Conservation (phyloP, 2,888 invertebrate species). For the Apomyelois bistriatella region DNA sequence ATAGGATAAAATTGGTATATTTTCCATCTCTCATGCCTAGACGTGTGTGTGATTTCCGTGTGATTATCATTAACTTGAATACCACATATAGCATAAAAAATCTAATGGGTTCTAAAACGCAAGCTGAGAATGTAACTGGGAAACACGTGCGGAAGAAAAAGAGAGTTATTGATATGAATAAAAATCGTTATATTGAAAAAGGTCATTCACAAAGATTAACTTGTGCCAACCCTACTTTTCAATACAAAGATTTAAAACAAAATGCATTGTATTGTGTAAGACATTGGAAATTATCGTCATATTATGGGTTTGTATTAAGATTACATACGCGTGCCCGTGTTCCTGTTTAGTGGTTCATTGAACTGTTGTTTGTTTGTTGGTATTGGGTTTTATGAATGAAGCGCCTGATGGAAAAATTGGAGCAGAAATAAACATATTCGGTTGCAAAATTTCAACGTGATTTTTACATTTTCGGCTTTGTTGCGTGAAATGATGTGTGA, state of each 20-base stretch:
- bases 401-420: conserved; percentile 1
- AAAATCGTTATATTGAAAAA: too few relatives aligned
- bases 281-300: conserved; percentile 5
- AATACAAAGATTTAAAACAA: conserved; percentile 3
- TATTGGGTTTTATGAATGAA: conserved; percentile 5
- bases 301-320: background rate
- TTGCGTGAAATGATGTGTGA: background rate
- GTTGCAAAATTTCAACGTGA: background rate
- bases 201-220: background rate
- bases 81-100: too few relatives aligned
- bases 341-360: conserved; percentile 2
- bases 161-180: too few relatives aligned
- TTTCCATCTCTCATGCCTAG: too few relatives aligned
- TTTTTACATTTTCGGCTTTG: background rate
- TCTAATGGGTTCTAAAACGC: too few relatives aligned
- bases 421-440: background rate
- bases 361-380: background rate
- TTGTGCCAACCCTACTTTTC: background rate
- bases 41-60: too few relatives aligned
- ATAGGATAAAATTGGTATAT: too few relatives aligned
- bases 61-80: too few relatives aligned
- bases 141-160: too few relatives aligned
- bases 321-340: background rate
- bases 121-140: too few relatives aligned
- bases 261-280: conserved; percentile 6